A percentile compares a stretch with the other conserved stretches of the same genome.
Evolutionary conservation across 1,140 invertebrate genomes (phyloP).

Genomic region (Rhysida immarginata): DNA sequence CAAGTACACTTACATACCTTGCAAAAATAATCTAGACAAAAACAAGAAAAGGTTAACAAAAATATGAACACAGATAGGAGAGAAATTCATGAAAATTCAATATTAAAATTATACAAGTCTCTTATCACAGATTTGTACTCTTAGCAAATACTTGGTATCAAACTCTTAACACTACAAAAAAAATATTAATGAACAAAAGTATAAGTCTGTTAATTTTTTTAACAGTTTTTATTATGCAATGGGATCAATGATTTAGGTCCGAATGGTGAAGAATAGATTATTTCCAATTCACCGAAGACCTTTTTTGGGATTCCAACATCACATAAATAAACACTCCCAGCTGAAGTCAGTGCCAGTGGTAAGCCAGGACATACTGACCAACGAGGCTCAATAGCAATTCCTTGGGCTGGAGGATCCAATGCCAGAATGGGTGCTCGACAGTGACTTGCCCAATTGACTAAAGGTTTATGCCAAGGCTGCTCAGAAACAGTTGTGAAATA

Average conservation of each 20-base stretch:
- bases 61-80: too few relatives aligned
- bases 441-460: conserved; percentile 46
- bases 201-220: too few relatives aligned
- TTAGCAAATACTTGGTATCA: too few relatives aligned
- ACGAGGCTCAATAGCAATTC: conserved; percentile 50
- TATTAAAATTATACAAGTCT: too few relatives aligned
- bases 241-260: conserved; percentile 74
- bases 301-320: conserved; percentile 65
- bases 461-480: conserved; percentile 28
- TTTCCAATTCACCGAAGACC: conserved; percentile 56
- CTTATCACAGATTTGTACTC: too few relatives aligned
- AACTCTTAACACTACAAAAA: too few relatives aligned
- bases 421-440: conserved; percentile 61
- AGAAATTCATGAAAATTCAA: too few relatives aligned
- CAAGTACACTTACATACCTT: too few relatives aligned
- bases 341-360: conserved; percentile 52
- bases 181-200: too few relatives aligned
- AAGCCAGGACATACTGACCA: conserved; percentile 56
- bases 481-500: conserved; percentile 15
- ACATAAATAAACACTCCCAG: conserved; percentile 70
- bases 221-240: conserved; percentile 48
- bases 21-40: too few relatives aligned
- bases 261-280: conserved; percentile 73
- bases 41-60: too few relatives aligned
- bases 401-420: conserved; percentile 57